A percentile compares a stretch with the other conserved stretches of the same genome.
phyloP scores from a whole-genome alignment of 1,140 invertebrate genomes.

The Drosophila punjabiensis region DNA sequence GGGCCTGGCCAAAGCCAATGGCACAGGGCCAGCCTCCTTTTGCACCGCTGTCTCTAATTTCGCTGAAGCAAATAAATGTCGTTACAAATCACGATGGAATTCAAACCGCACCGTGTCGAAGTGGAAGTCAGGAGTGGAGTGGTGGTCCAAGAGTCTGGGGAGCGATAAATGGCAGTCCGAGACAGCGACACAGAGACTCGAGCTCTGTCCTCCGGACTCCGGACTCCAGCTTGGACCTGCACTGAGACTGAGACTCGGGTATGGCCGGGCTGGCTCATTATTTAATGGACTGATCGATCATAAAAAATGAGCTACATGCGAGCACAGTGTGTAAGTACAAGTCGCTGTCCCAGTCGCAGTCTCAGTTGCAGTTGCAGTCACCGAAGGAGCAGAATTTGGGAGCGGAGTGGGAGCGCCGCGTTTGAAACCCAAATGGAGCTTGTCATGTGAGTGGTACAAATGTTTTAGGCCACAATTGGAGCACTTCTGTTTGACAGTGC shows the following conservation, averaged over 20 bases:
- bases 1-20: constrained; percentile 10
- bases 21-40: constrained; percentile 25
- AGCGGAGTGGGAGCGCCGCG: constrained; percentile 60
- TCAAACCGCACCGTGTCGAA: constrained; percentile 71
- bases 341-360: constrained; percentile 52
- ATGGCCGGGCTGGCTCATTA: constrained; percentile 65
- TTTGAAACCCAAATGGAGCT: constrained; percentile 74
- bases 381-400: constrained; percentile 8
- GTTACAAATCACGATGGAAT: constrained; percentile 84
- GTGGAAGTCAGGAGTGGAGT: constrained; percentile 49
- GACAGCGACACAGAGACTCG: constrained; percentile 27
- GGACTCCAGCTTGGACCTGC: background rate
- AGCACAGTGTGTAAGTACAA: constrained; percentile 72
- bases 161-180: constrained; percentile 77
- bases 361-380: constrained; percentile 16
- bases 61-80: constrained; percentile 81
- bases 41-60: constrained; percentile 69
- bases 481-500: constrained; percentile 83
- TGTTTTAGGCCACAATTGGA: constrained; percentile 83
- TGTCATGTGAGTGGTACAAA: constrained; percentile 81
- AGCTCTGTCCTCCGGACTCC: background rate
- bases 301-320: constrained; percentile 83
- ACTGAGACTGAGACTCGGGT: constrained; percentile 5
- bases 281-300: constrained; percentile 84
- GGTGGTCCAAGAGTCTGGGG: constrained; percentile 63